Conservation (phyloP, 2,113 vertebrate genomes). For the Gnathonemus longibarbis region DNA sequence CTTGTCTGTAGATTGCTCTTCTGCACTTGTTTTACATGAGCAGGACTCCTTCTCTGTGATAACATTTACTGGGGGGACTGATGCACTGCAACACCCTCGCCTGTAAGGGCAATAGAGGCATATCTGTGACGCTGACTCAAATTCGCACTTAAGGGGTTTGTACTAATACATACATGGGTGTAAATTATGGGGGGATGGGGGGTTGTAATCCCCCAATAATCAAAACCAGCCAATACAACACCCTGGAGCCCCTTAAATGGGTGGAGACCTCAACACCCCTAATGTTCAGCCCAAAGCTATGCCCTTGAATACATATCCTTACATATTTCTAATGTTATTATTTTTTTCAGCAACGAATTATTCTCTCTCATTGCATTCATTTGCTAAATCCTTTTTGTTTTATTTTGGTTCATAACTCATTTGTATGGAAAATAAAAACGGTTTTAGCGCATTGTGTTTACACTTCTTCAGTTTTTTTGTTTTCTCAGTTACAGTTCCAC, state of each 20-base stretch:
- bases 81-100: slow-evolving; percentile 46
- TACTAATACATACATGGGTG: background rate
- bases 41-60: slow-evolving; percentile 51
- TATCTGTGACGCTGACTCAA: slow-evolving; percentile 20
- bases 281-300: background rate
- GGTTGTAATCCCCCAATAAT: too few relatives aligned
- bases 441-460: background rate
- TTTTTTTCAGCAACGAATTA: slow-evolving; percentile 21
- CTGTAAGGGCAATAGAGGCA: slow-evolving; percentile 39
- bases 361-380: slow-evolving; percentile 2
- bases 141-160: slow-evolving; percentile 6
- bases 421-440: slow-evolving; percentile 35
- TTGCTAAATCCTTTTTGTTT: slow-evolving; percentile 32
- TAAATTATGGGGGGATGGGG: too few relatives aligned
- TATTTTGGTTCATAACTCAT: slow-evolving; percentile 49
- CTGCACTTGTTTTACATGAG: slow-evolving; percentile 37
- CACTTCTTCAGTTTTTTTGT: background rate
- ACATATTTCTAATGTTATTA: background rate
- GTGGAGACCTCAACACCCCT: background rate
- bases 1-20: slow-evolving; percentile 49
- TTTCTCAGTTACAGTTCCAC: slow-evolving; percentile 49
- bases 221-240: too few relatives aligned
- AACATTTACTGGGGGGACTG: slow-evolving; percentile 57
- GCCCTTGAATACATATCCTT: background rate
- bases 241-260: background rate